Percentiles rank a stretch among this genome's conserved stretches.
Conservation (phyloP, 2,888 invertebrate species). For the Orthosia gothica region DNA sequence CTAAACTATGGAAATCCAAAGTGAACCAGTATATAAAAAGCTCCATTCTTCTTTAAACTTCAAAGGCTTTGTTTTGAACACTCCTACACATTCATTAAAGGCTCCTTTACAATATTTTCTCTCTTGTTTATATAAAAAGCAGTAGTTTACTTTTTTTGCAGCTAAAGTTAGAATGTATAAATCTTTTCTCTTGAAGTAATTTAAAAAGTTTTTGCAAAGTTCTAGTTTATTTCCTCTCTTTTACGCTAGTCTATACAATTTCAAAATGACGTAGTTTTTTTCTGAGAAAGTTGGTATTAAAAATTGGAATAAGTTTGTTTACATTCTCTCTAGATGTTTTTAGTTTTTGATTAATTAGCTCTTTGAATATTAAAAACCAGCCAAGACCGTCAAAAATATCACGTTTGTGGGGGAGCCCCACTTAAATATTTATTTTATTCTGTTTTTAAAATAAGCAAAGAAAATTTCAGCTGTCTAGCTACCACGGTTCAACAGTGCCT, state of each 20-base stretch:
- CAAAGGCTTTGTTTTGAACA: conserved; percentile 35
- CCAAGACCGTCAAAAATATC: too few relatives aligned
- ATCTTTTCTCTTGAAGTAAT: conserved; percentile 56
- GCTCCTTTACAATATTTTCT: conserved; percentile 21
- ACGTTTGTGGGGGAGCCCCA: too few relatives aligned
- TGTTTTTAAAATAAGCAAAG: too few relatives aligned
- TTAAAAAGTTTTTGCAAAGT: conserved; percentile 52
- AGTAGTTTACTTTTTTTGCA: conserved; percentile 35
- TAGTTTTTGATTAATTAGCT: conserved; percentile 10
- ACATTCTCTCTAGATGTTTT: neutral
- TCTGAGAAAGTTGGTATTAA: conserved; percentile 11
- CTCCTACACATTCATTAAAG: conserved; percentile 29
- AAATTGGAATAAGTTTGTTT: neutral
- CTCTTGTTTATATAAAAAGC: conserved; percentile 33
- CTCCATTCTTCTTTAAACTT: conserved; percentile 12
- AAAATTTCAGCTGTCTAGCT: too few relatives aligned
- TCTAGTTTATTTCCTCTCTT: conserved; percentile 58
- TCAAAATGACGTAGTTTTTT: conserved; percentile 22
- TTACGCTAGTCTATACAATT: conserved; percentile 34
- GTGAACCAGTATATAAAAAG: conserved; percentile 12
- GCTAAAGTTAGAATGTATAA: conserved; percentile 49
- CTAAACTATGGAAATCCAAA: neutral
- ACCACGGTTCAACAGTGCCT: too few relatives aligned
- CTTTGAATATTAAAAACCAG: too few relatives aligned
- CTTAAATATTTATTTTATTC: too few relatives aligned